Base-by-base conservation (phyloP, 2,797 vertebrate species). In the Bovichtus diacanthus region DNA sequence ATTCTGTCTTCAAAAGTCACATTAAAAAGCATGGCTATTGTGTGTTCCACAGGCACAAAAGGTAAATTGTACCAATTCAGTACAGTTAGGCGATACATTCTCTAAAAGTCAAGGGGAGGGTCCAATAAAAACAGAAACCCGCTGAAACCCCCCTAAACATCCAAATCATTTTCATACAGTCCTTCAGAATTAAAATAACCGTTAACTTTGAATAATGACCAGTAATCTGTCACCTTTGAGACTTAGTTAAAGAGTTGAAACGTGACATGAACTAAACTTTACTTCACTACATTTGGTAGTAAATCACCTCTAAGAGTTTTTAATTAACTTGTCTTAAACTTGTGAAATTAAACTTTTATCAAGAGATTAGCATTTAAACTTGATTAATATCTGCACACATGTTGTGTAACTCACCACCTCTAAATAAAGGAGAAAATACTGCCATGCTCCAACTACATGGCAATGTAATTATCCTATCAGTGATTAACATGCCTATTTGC, bases 401-500 rank as follows among this genome's bases (percentile, higher is more conserved):
- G 53, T 65, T 51, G 21, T 60, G 49, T 70, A 81, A 74, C 78
- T 65, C 59, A 43, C 36, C 51, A 34, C 31, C 44, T 59, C 36
- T 54, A 80, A 84, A 79, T 70, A 70, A 68, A 74, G 79, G 61
- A 67, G 80, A 82, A 83, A 69, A 74, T 36, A 65, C 36, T n/a
- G 63, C 62, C 61, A 44, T 39, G 59, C 78, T 83, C 60, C 58
- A 67, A 78, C 81, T 73, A 76, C 61, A 76, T 50, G 13, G 1
- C 75, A 60, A 84, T 73, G 76, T 81, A 86, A 86, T 85, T 78
- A 88, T 74, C 67, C 78, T 68, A 72, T 63, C 62, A 49, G 65
- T 84, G 74, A 90, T 85, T 84, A 89, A 70, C 76, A 81, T 49
- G 74, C 36, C 70, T 78, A 56, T 88, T 81, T 74, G 79, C 27